phyloP scores from a whole-genome alignment of 2,113 vertebrate species.

The Colistium nudipinnis region DNA sequence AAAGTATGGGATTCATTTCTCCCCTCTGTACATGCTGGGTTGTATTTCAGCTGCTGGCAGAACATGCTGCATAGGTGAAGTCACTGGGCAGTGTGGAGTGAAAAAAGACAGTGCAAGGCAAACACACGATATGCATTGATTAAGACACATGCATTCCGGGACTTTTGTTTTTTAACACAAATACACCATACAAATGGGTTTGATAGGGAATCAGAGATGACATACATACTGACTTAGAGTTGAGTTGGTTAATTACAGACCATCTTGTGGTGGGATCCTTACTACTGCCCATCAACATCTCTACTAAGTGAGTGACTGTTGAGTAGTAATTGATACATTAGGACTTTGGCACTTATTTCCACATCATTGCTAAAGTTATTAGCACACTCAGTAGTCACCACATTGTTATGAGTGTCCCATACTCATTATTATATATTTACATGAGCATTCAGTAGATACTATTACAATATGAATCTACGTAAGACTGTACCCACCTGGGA shows the following conservation, averaged over 20 bases:
- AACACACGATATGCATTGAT: background rate
- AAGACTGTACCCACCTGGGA: background rate
- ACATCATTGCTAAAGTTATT: too few species aligned
- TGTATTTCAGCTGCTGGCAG: slow-evolving; percentile 62
- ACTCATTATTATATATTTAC: background rate
- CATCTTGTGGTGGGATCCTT: background rate
- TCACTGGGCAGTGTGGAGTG: slow-evolving; percentile 44
- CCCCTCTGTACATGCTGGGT: slow-evolving; percentile 37
- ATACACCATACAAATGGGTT: too few species aligned
- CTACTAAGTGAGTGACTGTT: too few species aligned
- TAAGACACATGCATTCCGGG: background rate
- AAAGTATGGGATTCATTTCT: slow-evolving; percentile 61
- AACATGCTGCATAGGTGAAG: slow-evolving; percentile 51
- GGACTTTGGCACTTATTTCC: too few species aligned
- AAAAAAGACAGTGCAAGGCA: slow-evolving; percentile 27
- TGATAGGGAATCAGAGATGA: background rate
- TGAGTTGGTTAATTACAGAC: background rate
- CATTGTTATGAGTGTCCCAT: background rate
- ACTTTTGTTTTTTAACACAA: background rate
- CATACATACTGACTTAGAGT: background rate
- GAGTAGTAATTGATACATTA: too few species aligned
- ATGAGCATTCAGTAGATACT: background rate
- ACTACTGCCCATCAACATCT: too few species aligned
- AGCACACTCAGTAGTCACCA: too few species aligned
- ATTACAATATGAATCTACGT: background rate